Conservation (phyloP, 1,140 invertebrate species). For the Macrostomum lignano region DNA sequence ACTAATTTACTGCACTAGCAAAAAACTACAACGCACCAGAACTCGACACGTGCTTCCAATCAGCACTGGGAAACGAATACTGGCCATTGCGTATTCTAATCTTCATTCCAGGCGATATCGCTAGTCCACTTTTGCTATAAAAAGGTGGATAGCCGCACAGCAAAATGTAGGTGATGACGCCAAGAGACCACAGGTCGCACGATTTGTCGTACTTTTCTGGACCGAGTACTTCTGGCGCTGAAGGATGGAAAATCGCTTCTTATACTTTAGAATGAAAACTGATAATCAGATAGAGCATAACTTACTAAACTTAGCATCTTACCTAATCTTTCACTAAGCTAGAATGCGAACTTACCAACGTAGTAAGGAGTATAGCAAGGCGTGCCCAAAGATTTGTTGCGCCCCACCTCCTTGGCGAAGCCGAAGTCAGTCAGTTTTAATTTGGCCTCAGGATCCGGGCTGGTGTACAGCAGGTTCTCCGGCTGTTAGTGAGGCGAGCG, state of each 20-base stretch:
- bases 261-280: too few relatives aligned
- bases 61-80: slow-evolving; percentile 77
- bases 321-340: too few relatives aligned
- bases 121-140: slow-evolving; percentile 76
- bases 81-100: slow-evolving; percentile 73
- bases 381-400: slow-evolving; percentile 43
- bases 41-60: slow-evolving; percentile 71
- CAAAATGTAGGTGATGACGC: slow-evolving; percentile 7
- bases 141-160: slow-evolving; percentile 91
- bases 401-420: slow-evolving; percentile 69
- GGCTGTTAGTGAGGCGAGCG: slow-evolving; percentile 15
- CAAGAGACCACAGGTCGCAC: slow-evolving; percentile 7
- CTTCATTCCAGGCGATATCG: slow-evolving; percentile 98
- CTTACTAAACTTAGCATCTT: too few relatives aligned
- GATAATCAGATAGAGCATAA: too few relatives aligned
- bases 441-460: slow-evolving; percentile 33
- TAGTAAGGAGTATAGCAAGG: slow-evolving; percentile 8
- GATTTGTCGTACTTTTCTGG: slow-evolving; percentile 7
- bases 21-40: too few relatives aligned
- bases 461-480: slow-evolving; percentile 33
- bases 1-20: too few relatives aligned
- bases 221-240: slow-evolving; percentile 5
- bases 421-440: slow-evolving; percentile 93
- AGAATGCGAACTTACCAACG: slow-evolving; percentile 7
- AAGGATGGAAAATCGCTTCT: too few relatives aligned